Conservation (phyloP, 2,797 vertebrate species). For the Anguilla anguilla region DNA sequence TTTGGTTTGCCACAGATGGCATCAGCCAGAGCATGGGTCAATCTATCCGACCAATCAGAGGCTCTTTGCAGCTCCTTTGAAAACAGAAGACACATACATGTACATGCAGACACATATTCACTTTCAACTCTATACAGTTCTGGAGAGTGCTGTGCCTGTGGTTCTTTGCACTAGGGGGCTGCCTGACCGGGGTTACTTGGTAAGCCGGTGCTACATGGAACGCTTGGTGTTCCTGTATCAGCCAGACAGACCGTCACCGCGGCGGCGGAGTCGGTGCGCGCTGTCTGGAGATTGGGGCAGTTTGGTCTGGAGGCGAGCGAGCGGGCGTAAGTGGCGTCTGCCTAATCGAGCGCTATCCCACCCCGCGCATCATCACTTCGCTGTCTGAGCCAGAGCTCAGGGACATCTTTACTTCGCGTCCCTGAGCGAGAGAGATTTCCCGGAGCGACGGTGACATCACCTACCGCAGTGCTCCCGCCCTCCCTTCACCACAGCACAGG, state of each 20-base stretch:
- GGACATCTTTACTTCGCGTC: constrained; percentile 34
- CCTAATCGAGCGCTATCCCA: not conserved
- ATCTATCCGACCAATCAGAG: constrained; percentile 45
- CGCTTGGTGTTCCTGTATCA: not conserved
- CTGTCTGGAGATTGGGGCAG: not conserved
- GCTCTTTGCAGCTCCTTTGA: constrained; percentile 45
- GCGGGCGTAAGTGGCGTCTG: not conserved
- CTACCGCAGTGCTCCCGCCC: not conserved
- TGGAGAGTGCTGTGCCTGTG: constrained; percentile 37
- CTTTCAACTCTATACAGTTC: constrained; percentile 46
- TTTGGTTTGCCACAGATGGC: not conserved
- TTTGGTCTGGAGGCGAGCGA: not conserved
- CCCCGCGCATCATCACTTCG: constrained; percentile 39
- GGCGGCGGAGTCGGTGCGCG: not conserved
- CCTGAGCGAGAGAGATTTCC: not conserved
- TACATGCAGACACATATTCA: constrained; percentile 44
- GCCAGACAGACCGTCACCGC: not conserved
- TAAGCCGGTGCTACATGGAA: constrained; percentile 6
- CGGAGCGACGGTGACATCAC: not conserved
- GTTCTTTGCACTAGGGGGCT: constrained; percentile 16
- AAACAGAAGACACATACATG: constrained; percentile 32
- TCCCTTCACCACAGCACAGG: not conserved
- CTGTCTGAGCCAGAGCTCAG: constrained; percentile 43
- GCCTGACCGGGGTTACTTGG: constrained; percentile 4
- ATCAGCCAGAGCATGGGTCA: not conserved